Evolutionary conservation across 2,797 vertebrate genomes (phyloP).

Genomic region (Merluccius polli): DNA sequence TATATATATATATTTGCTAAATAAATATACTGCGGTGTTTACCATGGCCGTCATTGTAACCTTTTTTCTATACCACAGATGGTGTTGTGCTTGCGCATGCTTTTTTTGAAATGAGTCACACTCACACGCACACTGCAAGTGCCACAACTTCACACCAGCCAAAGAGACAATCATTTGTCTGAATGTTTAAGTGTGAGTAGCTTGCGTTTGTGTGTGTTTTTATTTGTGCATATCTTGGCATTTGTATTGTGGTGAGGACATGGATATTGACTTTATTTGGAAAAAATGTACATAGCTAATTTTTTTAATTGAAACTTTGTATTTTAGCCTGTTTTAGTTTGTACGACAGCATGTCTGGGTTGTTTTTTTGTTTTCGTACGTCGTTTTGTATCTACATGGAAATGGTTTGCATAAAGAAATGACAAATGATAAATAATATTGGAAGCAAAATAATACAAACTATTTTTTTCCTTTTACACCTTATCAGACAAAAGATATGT

Average conservation of each 20-base stretch:
- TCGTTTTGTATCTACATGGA: conserved; percentile 70
- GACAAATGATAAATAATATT: conserved; percentile 46
- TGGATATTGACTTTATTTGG: conserved; percentile 36
- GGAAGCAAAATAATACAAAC: conserved; percentile 63
- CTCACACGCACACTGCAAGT: conserved; percentile 60
- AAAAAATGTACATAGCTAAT: conserved; percentile 71
- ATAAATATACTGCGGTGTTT: conserved; percentile 61
- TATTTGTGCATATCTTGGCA: conserved; percentile 48
- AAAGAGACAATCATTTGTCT: conserved; percentile 80
- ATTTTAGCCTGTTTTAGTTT: conserved; percentile 69
- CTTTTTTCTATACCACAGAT: conserved; percentile 55
- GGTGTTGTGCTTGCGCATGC: conserved; percentile 35
- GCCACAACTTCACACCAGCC: conserved; percentile 81
- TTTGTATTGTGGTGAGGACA: conserved; percentile 52
- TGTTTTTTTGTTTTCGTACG: conserved; percentile 52
- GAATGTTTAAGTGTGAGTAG: conserved; percentile 69
- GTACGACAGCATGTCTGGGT: conserved; percentile 67
- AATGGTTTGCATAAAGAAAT: conserved; percentile 58
- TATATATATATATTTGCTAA: conserved; percentile 49
- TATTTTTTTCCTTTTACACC: conserved; percentile 31
- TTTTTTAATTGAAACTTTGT: conserved; percentile 50
- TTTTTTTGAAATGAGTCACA: conserved; percentile 21
- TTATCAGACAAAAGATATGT: conserved; percentile 23
- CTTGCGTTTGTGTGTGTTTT: conserved; percentile 44
- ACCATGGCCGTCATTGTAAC: conserved; percentile 49